These are phyloP conservation scores for Machimus rusticus DNA, from an alignment of 2,888 invertebrate species.

Conservation along the genomic window DNA sequence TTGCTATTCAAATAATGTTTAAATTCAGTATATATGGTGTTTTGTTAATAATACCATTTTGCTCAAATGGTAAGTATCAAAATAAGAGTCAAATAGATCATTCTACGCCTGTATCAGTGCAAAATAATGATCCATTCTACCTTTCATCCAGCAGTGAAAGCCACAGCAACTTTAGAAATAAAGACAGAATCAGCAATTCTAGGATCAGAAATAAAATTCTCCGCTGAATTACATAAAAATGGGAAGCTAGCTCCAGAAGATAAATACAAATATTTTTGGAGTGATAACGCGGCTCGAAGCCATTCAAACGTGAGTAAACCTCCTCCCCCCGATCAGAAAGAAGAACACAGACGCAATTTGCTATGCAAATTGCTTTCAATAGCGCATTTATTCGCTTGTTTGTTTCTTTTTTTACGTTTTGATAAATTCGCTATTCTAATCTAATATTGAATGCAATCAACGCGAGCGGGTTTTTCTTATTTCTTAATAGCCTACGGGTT, in stretches of 20 bases:
- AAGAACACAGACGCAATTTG: slow-evolving; percentile 10
- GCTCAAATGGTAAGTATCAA: background rate
- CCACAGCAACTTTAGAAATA: too few relatives aligned
- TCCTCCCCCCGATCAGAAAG: background rate
- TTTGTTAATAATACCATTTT: background rate
- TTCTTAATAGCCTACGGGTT: background rate
- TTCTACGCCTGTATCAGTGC: background rate
- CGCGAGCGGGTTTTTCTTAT: background rate
- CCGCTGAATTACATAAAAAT: slow-evolving; percentile 55
- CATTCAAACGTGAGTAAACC: slow-evolving; percentile 51
- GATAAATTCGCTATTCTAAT: background rate
- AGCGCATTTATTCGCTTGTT: background rate
- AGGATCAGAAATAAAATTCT: slow-evolving; percentile 76
- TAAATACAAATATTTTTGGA: slow-evolving; percentile 68
- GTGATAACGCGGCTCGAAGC: slow-evolving; percentile 65
- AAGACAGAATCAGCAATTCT: slow-evolving; percentile 49
- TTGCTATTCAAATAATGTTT: slow-evolving; percentile 24
- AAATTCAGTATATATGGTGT: background rate
- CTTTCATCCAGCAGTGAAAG: slow-evolving; percentile 46
- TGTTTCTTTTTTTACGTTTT: background rate
- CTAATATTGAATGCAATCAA: background rate
- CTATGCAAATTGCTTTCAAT: slow-evolving; percentile 12
- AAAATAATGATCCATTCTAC: background rate
- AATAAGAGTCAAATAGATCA: background rate
- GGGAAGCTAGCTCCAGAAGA: slow-evolving; percentile 57